Conservation (phyloP, 2,797 vertebrate species). For the Trematomus bernacchii region DNA sequence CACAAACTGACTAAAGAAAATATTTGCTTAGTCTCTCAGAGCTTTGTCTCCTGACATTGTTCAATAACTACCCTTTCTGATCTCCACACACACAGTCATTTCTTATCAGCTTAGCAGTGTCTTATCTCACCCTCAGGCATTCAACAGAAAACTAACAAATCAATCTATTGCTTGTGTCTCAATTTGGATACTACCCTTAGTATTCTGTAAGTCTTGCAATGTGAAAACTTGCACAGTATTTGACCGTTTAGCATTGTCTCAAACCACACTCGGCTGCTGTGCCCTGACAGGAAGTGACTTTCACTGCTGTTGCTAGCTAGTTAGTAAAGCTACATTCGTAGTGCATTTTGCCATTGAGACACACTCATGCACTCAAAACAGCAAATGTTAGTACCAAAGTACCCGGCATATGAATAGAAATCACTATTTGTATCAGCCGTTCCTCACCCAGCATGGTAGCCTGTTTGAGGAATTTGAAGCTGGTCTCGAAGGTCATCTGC, state of each 20-base stretch:
- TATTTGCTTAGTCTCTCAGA: background rate
- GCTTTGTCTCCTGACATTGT: background rate
- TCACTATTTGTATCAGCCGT: background rate
- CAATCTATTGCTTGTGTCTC: background rate
- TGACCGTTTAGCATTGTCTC: no score
- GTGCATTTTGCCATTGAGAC: no score
- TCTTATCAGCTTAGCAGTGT: background rate
- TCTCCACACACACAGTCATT: background rate
- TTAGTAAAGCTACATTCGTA: no score
- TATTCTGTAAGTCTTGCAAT: no score
- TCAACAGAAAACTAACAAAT: background rate
- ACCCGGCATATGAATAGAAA: background rate
- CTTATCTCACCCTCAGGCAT: background rate
- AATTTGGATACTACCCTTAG: no score
- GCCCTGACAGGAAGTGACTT: no score
- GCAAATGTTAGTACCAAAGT: no score
- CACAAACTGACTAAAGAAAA: background rate
- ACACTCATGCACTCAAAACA: no score
- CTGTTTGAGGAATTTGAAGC: slow-evolving; percentile 96
- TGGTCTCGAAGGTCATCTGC: slow-evolving; percentile 99
- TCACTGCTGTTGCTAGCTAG: no score
- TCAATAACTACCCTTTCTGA: background rate
- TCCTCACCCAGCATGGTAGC: slow-evolving; percentile 93
- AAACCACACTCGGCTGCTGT: no score
- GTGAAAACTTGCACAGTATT: no score